Evolutionary conservation across 2,113 vertebrate genomes (phyloP), one percentile per base, ranked within the genome.

Genomic region (Psittacula cyanocephala): DNA sequence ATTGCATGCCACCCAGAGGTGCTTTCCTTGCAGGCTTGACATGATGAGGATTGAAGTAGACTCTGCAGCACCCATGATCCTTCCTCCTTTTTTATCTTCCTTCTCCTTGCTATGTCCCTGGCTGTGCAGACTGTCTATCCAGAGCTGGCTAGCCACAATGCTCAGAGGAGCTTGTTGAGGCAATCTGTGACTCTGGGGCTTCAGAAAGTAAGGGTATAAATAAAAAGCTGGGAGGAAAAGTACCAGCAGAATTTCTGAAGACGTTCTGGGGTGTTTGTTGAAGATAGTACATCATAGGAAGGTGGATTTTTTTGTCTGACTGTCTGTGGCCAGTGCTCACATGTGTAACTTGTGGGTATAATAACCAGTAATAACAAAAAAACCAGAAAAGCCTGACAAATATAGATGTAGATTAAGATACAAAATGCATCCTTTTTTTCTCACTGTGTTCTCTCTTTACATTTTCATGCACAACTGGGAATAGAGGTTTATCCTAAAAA

Each of bases 401-500:
- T 76, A 13, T 69, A 19, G 57, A 79, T 86, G n/a, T n/a, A 81
- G 70, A 90, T 14, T 87, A 59, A 79, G 80, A 81, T 81, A 68
- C 9, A 78, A 76, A 82, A 70, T 63, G 19, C 15, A 3, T 24
- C 46, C 70, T 79, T 81, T 80, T 60, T 80, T 33, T 31, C 24
- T 14, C 44, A 19, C 39, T 87, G 2, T 47, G 25, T 94, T 96
- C 72, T 92, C 29, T 89, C 76, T 88, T 91, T 86, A 81, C 39
- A 28, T 92, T 91, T 93, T 74, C 46, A 86, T 81, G 60, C 43
- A 86, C 90, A 96, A 88, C 92, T 92, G 91, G 95, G 94, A 92
- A 84, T 92, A 92, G 89, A 88, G 63, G 86, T 93, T 97, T 97
- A 91, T 87, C 77, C 35, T 86, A 65, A 95, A 93, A 95, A 87